These are phyloP conservation scores for Parnassius mnemosyne DNA, from an alignment of 2,888 invertebrate genomes.

Conservation along the genomic window DNA sequence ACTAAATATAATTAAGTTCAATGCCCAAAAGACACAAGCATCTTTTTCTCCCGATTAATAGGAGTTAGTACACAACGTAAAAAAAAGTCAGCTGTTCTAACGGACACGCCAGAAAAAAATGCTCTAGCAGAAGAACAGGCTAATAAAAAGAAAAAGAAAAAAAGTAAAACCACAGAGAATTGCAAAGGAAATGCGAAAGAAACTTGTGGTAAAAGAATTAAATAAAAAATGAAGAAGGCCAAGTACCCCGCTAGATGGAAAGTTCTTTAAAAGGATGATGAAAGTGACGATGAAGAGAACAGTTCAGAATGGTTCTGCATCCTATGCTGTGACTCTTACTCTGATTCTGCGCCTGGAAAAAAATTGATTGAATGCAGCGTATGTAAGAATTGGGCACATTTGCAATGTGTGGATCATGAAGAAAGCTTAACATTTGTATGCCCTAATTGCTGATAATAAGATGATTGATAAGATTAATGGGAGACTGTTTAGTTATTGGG, in stretches of 20 bases:
- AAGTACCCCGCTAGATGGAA: neutral
- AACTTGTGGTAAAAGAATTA: neutral
- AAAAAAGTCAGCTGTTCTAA: neutral
- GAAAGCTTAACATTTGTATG: no score
- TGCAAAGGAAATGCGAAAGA: neutral
- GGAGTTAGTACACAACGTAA: neutral
- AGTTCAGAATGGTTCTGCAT: neutral
- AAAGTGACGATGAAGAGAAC: neutral
- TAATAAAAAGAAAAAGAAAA: neutral
- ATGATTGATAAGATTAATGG: no score
- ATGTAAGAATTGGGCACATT: no score
- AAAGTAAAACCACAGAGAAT: neutral
- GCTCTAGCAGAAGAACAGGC: slow-evolving; percentile 2
- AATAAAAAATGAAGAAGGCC: neutral
- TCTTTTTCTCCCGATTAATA: neutral
- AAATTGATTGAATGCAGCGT: no score
- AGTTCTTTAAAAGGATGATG: neutral
- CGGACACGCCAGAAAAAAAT: slow-evolving; percentile 1
- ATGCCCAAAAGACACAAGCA: no score
- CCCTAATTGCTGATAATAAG: no score
- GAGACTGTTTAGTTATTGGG: no score
- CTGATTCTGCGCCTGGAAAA: no score
- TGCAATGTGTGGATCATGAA: no score
- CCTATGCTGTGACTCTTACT: neutral
- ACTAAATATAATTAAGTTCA: no score